Base-by-base conservation (phyloP, 1,140 invertebrate species). In the Cylas formicarius region DNA sequence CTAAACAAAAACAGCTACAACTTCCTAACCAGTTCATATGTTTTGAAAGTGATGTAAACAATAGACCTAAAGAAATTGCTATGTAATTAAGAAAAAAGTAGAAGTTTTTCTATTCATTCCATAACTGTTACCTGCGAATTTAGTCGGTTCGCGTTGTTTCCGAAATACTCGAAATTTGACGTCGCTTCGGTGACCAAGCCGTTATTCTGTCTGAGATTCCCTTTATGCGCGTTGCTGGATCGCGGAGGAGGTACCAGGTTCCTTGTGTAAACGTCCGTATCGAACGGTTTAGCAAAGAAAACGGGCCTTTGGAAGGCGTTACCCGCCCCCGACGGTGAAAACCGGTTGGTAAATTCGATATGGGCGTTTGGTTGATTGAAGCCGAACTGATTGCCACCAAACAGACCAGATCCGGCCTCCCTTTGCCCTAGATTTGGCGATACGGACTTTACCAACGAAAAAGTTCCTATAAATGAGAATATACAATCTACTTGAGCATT, bases 221-320 rank as follows among this genome's bases (percentile, higher is more conserved):
- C 29, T 44, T 46, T 37, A 11, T 50, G 41, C 8, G 44, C 32
- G 11, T 42, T 37, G 13, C 49, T 52, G n/a, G 41, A 34, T 3
- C 31, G 53, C 31, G 60, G 55, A 10, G 53, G 55, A 6, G 60
- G 57, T 26, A 57, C 50, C 14, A 62, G 46, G 45, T 61, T 60
- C 43, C 57, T 58, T 8, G 50, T 55, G 27, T 49, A 64, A 11
- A 62, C 60, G 28, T 62, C 60, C 26, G 55, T 51, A 40, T 60
- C 52, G 5, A 35, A 3, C 7, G 46, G 46, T 16, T 48, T 42
- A 0, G 46, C 39, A 2, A 48, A 26, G 19, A 23, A 48, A 8
- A 40, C 27, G 1, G 46, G 44, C 37, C 44, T 37, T 53, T 53
- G 48, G 19, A 47, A 39, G 8, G 40, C 19, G 23, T 34, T 44